These are phyloP conservation scores for Drosophila paracracens DNA, from an alignment of 2,888 invertebrate species.

Conservation along the genomic window DNA sequence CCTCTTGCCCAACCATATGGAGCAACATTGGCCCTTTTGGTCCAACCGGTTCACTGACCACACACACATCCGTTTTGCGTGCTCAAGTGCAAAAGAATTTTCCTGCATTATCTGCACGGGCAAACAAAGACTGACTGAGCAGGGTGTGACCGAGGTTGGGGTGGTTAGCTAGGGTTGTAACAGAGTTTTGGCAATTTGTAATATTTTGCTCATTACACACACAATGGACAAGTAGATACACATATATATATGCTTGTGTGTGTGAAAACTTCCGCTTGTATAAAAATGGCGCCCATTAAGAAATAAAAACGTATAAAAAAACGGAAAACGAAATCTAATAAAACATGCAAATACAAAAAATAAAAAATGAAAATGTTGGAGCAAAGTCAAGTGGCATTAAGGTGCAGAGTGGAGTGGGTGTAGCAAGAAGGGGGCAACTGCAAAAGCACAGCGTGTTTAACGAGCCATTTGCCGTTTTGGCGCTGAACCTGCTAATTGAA, in stretches of 20 bases:
- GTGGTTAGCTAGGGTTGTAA: background rate
- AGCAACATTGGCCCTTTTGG: background rate
- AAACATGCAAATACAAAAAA: slow-evolving; percentile 68
- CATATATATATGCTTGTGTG: slow-evolving; percentile 9
- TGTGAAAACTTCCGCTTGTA: slow-evolving; percentile 65
- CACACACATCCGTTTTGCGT: slow-evolving; percentile 37
- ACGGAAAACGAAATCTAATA: slow-evolving; percentile 59
- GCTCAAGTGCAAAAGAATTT: slow-evolving; percentile 69
- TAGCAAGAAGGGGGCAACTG: background rate
- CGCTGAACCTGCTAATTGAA: slow-evolving; percentile 82
- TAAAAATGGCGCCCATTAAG: slow-evolving; percentile 72
- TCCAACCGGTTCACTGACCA: slow-evolving; percentile 19
- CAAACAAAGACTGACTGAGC: slow-evolving; percentile 29
- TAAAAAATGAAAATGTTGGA: slow-evolving; percentile 31
- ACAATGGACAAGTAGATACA: slow-evolving; percentile 17
- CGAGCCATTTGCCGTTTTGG: slow-evolving; percentile 81
- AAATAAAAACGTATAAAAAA: slow-evolving; percentile 31
- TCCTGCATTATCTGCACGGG: slow-evolving; percentile 66
- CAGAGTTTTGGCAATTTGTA: slow-evolving; percentile 75
- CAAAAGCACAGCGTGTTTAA: slow-evolving; percentile 72
- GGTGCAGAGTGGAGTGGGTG: background rate
- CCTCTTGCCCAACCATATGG: slow-evolving; percentile 22
- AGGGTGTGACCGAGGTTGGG: background rate
- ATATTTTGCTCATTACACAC: slow-evolving; percentile 74
- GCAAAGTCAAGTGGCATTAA: slow-evolving; percentile 63